Conservation (phyloP, 2,113 vertebrate species). For the Oxyruncus cristatus region DNA sequence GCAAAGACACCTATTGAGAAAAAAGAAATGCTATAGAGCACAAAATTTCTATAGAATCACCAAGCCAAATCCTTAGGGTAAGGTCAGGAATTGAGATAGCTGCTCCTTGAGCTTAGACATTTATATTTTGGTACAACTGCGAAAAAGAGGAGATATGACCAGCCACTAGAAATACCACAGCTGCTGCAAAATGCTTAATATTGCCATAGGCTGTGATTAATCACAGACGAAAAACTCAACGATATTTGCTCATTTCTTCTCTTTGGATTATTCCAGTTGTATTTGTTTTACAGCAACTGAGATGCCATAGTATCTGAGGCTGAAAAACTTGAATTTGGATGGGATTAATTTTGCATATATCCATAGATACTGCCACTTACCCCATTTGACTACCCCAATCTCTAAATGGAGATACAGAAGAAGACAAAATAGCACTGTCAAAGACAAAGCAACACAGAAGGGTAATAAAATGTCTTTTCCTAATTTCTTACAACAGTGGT, state of each 20-base stretch:
- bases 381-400: neutral
- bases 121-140: neutral
- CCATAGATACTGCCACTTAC: neutral
- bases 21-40: neutral
- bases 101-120: neutral
- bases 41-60: neutral
- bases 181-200: neutral
- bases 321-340: neutral
- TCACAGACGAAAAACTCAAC: neutral
- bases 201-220: neutral
- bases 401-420: neutral
- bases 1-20: neutral
- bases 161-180: neutral
- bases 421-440: neutral
- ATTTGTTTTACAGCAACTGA: neutral
- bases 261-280: neutral
- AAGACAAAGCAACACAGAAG: neutral
- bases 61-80: neutral
- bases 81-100: neutral
- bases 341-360: neutral
- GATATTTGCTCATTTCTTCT: neutral
- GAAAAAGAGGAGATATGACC: neutral
- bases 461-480: neutral
- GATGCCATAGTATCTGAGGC: neutral
- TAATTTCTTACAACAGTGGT: neutral